Evolutionary conservation across 2,113 vertebrate genomes (phyloP).

Genomic region (Motacilla alba): DNA sequence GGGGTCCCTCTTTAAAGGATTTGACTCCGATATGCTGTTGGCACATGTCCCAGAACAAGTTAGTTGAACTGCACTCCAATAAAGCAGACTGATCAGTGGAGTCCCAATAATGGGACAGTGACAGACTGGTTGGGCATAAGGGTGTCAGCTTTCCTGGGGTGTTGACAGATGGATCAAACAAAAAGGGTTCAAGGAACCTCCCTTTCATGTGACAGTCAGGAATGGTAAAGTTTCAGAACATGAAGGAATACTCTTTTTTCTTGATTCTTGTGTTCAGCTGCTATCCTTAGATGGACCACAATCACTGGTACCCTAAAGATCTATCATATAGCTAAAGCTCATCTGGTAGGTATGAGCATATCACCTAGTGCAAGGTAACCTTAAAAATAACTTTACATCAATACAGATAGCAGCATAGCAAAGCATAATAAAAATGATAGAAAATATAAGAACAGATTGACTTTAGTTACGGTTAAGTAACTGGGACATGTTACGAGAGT

Average conservation of each 20-base stretch:
- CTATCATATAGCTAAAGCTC: background rate
- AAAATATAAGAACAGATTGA: background rate
- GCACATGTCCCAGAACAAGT: background rate
- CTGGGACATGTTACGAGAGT: background rate
- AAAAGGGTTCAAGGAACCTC: background rate
- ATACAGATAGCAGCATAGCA: background rate
- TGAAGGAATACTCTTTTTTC: background rate
- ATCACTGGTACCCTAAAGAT: background rate
- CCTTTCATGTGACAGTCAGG: background rate
- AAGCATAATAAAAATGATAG: background rate
- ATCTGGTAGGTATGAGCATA: background rate
- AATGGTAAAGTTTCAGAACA: background rate
- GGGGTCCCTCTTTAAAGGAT: background rate
- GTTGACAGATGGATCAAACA: background rate
- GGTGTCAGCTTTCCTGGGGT: background rate
- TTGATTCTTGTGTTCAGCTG: background rate
- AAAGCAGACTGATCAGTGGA: background rate
- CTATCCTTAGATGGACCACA: background rate
- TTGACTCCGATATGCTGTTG: background rate
- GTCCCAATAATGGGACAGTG: background rate
- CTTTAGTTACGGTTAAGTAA: background rate
- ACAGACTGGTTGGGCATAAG: background rate
- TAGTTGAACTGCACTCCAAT: background rate
- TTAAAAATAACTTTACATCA: slow-evolving; percentile 21
- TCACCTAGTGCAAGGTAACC: background rate